Evolutionary conservation across 2,888 invertebrate species (phyloP).

Genomic region (Argyresthia goedartella): DNA sequence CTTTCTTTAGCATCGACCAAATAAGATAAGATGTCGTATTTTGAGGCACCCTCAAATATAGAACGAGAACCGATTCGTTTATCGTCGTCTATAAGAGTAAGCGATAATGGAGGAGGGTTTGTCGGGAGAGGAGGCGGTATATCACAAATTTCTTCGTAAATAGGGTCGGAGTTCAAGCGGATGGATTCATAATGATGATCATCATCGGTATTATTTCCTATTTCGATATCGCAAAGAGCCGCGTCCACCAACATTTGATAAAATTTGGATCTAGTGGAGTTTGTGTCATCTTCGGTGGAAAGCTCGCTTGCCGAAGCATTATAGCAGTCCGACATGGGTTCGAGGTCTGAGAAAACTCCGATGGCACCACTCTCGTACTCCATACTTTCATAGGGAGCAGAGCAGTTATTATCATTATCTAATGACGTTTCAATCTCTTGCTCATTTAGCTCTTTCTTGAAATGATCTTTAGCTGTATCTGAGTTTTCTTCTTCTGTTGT

Average conservation of each 20-base stretch:
- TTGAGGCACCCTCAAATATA: slow-evolving; percentile 86
- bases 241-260: slow-evolving; percentile 81
- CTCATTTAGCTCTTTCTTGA: too few relatives aligned
- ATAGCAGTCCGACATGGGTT: slow-evolving; percentile 78
- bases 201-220: slow-evolving; percentile 71
- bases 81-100: slow-evolving; percentile 77
- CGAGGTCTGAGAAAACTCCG: slow-evolving; percentile 64
- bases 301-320: slow-evolving; percentile 77
- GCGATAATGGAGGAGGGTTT: slow-evolving; percentile 81
- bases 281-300: slow-evolving; percentile 75
- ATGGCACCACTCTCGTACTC: slow-evolving; percentile 75
- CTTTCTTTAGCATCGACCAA: slow-evolving; percentile 88
- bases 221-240: slow-evolving; percentile 77
- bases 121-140: slow-evolving; percentile 84
- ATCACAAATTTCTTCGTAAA: slow-evolving; percentile 82
- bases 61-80: slow-evolving; percentile 77
- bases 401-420: slow-evolving; percentile 71
- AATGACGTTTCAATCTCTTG: slow-evolving; percentile 21
- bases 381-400: slow-evolving; percentile 82
- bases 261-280: slow-evolving; percentile 76
- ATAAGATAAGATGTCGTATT: slow-evolving; percentile 91
- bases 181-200: slow-evolving; percentile 83
- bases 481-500: slow-evolving; percentile 21
- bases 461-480: slow-evolving; percentile 16
- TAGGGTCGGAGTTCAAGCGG: slow-evolving; percentile 76